These are phyloP conservation scores for Ormia ochracea DNA, from an alignment of 2,888 invertebrate species.

Conservation along the genomic window DNA sequence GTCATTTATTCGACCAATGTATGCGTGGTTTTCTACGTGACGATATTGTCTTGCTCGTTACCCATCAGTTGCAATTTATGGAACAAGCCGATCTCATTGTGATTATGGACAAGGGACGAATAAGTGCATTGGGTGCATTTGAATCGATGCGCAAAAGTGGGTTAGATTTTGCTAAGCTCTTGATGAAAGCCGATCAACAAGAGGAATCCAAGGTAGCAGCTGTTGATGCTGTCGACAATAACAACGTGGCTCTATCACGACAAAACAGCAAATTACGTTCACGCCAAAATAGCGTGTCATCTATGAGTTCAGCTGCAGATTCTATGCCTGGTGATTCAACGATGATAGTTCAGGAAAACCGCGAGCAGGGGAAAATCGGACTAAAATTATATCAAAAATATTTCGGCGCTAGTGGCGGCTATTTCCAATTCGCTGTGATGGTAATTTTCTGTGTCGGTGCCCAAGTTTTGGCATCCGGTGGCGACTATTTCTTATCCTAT, in stretches of 20 bases:
- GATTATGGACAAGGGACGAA: constrained; percentile 75
- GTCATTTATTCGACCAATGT: constrained; percentile 87
- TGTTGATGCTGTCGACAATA: constrained; percentile 62
- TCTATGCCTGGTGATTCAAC: constrained; percentile 77
- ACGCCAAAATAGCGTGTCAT: constrained; percentile 74
- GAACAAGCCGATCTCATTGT: constrained; percentile 81
- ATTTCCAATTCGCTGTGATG: constrained; percentile 80
- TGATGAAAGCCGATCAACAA: constrained; percentile 79
- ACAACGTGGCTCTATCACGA: constrained; percentile 65
- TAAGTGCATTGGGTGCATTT: constrained; percentile 81
- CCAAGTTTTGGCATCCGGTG: constrained; percentile 84
- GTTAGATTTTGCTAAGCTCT: constrained; percentile 86
- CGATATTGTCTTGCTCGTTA: constrained; percentile 86
- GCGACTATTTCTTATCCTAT: constrained; percentile 88
- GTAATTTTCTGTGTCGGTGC: constrained; percentile 81
- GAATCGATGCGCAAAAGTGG: constrained; percentile 85
- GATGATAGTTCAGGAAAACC: constrained; percentile 79
- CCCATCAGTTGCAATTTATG: constrained; percentile 90
- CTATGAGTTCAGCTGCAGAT: constrained; percentile 78
- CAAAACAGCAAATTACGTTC: constrained; percentile 69
- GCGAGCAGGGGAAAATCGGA: constrained; percentile 82
- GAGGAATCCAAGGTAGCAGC: constrained; percentile 69
- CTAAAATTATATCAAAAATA: constrained; percentile 82
- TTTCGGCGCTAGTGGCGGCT: constrained; percentile 84
- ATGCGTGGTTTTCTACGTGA: constrained; percentile 78